Base-by-base conservation (phyloP, 2,888 invertebrate species). In the Brachylomia viminalis region DNA sequence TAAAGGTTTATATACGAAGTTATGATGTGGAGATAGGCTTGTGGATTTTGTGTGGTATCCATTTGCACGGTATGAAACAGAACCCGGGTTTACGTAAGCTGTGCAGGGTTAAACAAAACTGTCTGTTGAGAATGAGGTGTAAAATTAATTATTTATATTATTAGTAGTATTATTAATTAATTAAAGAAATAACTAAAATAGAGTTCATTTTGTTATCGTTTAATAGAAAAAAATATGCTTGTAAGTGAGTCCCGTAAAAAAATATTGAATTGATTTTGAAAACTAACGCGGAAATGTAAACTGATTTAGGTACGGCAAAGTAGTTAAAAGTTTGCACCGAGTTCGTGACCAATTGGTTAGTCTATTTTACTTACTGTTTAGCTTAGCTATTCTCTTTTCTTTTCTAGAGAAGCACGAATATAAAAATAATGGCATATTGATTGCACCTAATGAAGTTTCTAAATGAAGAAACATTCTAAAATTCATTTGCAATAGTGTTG, bases 1-100 rank as follows among this genome's bases (percentile, higher is more conserved):
- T 67, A 72, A 61, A 65, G 15, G 74, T 79, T 86, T 84, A 75
- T 83, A 67, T 65, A 49, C 65, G 20, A 74, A 59, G 61, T 82
- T 72, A 79, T 74, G 73, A 74, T 83, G 68, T 68, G 27, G 59
- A 56, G 67, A 72, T 79, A 73, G 71, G 80, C 64, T 17, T 58
- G 52, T 52, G 70, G 56, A 64, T 79, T 70, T 83, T 68, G 72
- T 77, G 49, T 71, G 45, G 27, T 17, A 62, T 20, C 49, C 33
- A 72, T 83, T 73, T 75, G 58, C 47, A 80, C 80, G 52, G 17
- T 64, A 45, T 59, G 64, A 59, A 70, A 71, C 66, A 66, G 52
- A 27, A 61, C 6, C 17, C 15, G 49, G 45, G 54, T 59, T 85
- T 59, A 66, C 65, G 33, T 81, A 73, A 83, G 38, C 49, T 54